These are phyloP conservation scores for Panulirus ornatus DNA, from an alignment of 1,140 invertebrate species.

Conservation along the genomic window DNA sequence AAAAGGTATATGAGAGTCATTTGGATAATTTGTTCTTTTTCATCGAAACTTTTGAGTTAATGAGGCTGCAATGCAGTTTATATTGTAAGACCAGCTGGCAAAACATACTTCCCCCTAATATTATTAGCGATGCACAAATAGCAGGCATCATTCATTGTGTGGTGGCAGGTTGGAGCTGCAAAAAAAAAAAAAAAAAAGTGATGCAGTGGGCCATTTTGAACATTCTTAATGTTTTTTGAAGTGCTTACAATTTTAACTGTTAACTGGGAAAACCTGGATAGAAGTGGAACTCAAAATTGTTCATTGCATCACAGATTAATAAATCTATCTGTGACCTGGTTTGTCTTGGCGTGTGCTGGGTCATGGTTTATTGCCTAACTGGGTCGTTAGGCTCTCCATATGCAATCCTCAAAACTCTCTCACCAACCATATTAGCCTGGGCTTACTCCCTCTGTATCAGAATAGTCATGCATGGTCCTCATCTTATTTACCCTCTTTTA, in stretches of 20 bases:
- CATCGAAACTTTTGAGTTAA: too few species aligned
- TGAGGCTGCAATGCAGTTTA: too few species aligned
- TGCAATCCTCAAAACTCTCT: slow-evolving; percentile 66
- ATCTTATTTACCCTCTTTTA: background rate
- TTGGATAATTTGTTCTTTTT: too few species aligned
- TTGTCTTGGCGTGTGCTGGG: slow-evolving; percentile 70
- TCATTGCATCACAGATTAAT: slow-evolving; percentile 50
- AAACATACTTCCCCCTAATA: slow-evolving; percentile 3
- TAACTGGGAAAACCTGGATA: slow-evolving; percentile 19
- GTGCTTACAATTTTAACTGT: slow-evolving; percentile 20
- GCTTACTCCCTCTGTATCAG: slow-evolving; percentile 45
- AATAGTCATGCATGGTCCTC: slow-evolving; percentile 46
- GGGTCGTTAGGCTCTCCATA: slow-evolving; percentile 61
- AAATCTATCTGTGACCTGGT: slow-evolving; percentile 67
- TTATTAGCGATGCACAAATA: slow-evolving; percentile 62
- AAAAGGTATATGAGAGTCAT: too few species aligned
- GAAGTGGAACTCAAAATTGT: slow-evolving; percentile 43
- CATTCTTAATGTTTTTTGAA: slow-evolving; percentile 3
- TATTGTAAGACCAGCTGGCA: background rate
- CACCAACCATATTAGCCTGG: slow-evolving; percentile 63
- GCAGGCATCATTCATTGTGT: slow-evolving; percentile 66
- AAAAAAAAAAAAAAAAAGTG: slow-evolving; percentile 54
- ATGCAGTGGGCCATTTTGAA: slow-evolving; percentile 60
- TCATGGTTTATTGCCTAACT: slow-evolving; percentile 67
- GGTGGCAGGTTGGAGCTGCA: slow-evolving; percentile 71